phyloP scores from a whole-genome alignment of 2,888 invertebrate genomes.

The Agriopis leucophaearia region DNA sequence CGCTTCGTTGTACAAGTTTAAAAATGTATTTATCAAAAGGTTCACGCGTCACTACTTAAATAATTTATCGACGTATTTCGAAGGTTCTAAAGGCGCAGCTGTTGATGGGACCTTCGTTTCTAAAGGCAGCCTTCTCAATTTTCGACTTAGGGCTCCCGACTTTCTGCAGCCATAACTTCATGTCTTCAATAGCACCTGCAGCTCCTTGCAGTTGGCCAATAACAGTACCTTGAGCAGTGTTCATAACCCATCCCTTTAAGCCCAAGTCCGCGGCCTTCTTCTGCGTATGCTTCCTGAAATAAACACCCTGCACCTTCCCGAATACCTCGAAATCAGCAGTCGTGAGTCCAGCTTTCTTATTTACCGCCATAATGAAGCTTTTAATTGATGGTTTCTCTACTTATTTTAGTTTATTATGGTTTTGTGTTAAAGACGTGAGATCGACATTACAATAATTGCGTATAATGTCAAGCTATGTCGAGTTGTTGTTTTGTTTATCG shows the following conservation, averaged over 20 bases:
- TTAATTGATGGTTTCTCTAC: not conserved
- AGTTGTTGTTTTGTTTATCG: slow-evolving; percentile 49
- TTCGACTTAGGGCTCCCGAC: slow-evolving; percentile 89
- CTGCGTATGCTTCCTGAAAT: slow-evolving; percentile 88
- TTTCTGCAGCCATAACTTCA: slow-evolving; percentile 86
- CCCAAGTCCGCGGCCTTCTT: slow-evolving; percentile 87
- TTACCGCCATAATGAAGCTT: slow-evolving; percentile 43
- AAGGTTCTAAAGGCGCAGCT: slow-evolving; percentile 77
- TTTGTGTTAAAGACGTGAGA: not conserved
- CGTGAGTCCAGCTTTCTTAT: slow-evolving; percentile 56
- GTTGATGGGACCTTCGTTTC: slow-evolving; percentile 86
- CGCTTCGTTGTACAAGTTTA: not conserved
- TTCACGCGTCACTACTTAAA: no score
- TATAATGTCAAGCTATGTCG: not conserved
- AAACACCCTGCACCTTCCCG: slow-evolving; percentile 88
- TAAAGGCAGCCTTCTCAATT: slow-evolving; percentile 89
- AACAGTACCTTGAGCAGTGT: slow-evolving; percentile 90
- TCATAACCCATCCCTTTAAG: slow-evolving; percentile 91
- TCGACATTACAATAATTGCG: not conserved
- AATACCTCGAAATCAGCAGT: slow-evolving; percentile 86
- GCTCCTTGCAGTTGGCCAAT: slow-evolving; percentile 89
- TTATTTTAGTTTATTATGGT: not conserved
- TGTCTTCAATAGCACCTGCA: slow-evolving; percentile 83
- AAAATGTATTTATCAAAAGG: slow-evolving; percentile 10
- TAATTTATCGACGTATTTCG: slow-evolving; percentile 74